These are phyloP conservation scores for Pogonocichla stellata DNA, from an alignment of 2,113 vertebrate genomes.

Conservation along the genomic window DNA sequence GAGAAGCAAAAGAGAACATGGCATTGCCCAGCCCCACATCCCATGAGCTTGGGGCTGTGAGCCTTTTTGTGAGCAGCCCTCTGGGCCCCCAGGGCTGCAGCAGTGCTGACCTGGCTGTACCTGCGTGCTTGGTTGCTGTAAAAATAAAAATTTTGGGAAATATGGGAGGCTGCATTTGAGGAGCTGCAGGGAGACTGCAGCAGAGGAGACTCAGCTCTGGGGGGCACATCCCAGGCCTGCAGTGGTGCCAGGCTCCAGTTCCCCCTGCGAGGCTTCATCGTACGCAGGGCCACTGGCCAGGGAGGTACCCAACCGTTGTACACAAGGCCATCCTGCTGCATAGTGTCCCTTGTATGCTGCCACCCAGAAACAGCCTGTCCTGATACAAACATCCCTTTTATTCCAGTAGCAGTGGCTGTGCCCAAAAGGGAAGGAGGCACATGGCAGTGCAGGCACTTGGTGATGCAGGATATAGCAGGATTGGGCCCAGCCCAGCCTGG, in stretches of 20 bases:
- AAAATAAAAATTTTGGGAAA: conserved; percentile 8
- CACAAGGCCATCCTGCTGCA: background rate
- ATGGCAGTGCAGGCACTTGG: background rate
- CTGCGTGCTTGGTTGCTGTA: background rate
- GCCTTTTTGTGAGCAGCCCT: background rate
- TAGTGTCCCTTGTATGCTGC: rapidly evolving
- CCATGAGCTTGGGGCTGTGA: rapidly evolving
- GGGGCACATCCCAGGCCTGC: background rate
- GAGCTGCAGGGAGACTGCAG: background rate
- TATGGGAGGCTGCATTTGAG: rapidly evolving
- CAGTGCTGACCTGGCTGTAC: background rate
- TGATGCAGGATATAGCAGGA: background rate
- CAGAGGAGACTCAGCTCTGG: background rate
- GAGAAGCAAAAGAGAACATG: rapidly evolving
- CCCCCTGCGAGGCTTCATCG: rapidly evolving
- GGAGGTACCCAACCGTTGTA: background rate
- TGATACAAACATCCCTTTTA: conserved; percentile 3
- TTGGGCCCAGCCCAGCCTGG: background rate
- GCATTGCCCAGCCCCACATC: background rate
- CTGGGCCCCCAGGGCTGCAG: rapidly evolving
- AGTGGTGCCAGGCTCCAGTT: background rate
- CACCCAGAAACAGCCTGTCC: rapidly evolving
- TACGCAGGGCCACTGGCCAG: rapidly evolving
- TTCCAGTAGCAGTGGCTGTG: background rate
- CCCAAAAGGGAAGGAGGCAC: background rate